These are phyloP conservation scores for Ceuthmochares aereus DNA, from an alignment of 2,113 vertebrate genomes.

Conservation along the genomic window DNA sequence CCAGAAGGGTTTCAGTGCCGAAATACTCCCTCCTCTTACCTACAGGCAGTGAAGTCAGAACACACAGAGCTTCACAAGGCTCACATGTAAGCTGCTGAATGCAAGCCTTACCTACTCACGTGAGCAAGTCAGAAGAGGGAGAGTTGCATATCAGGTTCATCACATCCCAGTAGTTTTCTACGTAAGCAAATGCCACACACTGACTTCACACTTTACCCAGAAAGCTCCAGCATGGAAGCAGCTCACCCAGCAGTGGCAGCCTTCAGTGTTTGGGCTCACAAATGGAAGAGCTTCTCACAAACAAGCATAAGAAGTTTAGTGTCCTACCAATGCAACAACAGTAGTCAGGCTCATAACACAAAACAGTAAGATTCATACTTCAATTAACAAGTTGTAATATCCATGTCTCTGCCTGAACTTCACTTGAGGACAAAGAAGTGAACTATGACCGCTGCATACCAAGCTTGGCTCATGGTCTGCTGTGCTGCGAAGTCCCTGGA, in stretches of 20 bases:
- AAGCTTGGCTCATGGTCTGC: not conserved
- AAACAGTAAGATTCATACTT: not conserved
- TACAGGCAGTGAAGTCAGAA: not conserved
- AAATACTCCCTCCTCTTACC: not conserved
- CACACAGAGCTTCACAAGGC: not conserved
- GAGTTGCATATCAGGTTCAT: not conserved
- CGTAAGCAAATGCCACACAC: not conserved
- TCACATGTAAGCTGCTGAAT: not conserved
- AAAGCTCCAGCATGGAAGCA: not conserved
- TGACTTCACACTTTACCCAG: not conserved
- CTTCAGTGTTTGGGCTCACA: not conserved
- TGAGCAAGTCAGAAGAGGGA: not conserved
- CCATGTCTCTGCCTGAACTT: not conserved
- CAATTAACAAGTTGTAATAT: not conserved
- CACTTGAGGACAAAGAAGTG: not conserved
- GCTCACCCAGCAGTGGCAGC: not conserved
- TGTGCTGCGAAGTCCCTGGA: not conserved
- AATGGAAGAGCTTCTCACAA: not conserved
- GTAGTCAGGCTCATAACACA: not conserved
- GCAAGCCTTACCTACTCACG: not conserved
- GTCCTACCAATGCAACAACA: not conserved
- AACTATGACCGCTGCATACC: not conserved
- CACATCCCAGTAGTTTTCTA: not conserved
- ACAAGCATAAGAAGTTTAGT: not conserved
- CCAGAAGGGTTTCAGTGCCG: not conserved